Conservation (phyloP, 1,140 invertebrate genomes). For the Sarcophaga bullata region DNA sequence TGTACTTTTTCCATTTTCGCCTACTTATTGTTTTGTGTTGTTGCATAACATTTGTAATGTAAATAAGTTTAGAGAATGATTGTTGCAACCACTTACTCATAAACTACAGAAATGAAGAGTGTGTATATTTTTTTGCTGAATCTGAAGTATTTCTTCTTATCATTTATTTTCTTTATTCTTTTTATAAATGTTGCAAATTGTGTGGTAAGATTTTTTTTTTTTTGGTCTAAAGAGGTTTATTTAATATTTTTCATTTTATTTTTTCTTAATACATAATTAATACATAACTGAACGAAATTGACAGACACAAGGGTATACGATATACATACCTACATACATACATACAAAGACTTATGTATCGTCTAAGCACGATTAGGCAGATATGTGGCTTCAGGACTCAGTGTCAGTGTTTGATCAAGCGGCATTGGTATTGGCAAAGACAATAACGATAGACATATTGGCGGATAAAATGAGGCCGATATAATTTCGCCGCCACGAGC, state of each 20-base stretch:
- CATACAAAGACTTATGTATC: too few relatives aligned
- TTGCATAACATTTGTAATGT: conserved; percentile 4
- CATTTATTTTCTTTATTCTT: not conserved
- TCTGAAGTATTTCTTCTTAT: not conserved
- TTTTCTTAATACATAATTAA: too few relatives aligned
- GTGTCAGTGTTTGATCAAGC: too few relatives aligned
- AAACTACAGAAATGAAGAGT: conserved; percentile 19
- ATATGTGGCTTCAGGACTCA: too few relatives aligned
- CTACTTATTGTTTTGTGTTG: conserved; percentile 24
- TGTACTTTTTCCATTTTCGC: not conserved
- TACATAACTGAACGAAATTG: too few relatives aligned
- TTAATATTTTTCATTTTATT: not conserved
- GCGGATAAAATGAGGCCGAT: too few relatives aligned
- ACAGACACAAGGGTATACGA: too few relatives aligned
- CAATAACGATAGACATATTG: too few relatives aligned
- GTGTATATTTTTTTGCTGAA: not conserved
- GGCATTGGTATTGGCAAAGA: too few relatives aligned
- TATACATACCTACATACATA: too few relatives aligned
- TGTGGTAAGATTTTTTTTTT: not conserved
- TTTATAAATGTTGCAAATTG: not conserved
- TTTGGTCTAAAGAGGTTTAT: not conserved
- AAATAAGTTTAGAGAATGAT: conserved; percentile 19
- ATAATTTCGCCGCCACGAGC: too few relatives aligned
- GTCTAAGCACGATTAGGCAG: too few relatives aligned
- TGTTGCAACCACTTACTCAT: conserved; percentile 13